Evolutionary conservation across 1,140 invertebrate genomes (phyloP).

Genomic region (Teleogryllus occipitalis): DNA sequence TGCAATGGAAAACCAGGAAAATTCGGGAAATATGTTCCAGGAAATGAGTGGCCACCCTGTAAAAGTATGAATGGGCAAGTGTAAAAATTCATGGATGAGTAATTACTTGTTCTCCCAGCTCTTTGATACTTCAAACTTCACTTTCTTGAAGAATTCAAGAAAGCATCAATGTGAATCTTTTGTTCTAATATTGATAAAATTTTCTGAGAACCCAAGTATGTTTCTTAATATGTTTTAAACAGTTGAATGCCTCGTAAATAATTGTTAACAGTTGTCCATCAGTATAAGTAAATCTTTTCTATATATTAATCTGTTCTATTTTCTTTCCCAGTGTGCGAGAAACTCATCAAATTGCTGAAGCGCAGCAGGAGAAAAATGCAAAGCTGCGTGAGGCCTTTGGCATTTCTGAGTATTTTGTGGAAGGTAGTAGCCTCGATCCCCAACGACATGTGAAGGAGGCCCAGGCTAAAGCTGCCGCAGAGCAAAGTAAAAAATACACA

Average conservation of each 20-base stretch:
- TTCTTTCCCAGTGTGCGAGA: conserved; percentile 68
- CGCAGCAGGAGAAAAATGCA: conserved; percentile 93
- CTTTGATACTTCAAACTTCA: no score
- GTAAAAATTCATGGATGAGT: no score
- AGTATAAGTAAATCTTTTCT: background rate
- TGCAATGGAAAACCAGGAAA: no score
- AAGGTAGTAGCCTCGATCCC: conserved; percentile 86
- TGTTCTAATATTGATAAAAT: no score
- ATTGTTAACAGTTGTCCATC: background rate
- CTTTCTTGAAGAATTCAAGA: no score
- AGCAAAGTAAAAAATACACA: conserved; percentile 48
- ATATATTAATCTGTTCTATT: conserved; percentile 20
- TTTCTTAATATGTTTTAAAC: background rate
- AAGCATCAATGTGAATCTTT: no score
- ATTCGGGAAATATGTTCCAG: no score
- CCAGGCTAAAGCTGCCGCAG: conserved; percentile 46
- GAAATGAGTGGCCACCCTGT: no score
- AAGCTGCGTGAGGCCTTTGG: conserved; percentile 88
- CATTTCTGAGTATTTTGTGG: conserved; percentile 86
- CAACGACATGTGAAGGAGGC: conserved; percentile 72
- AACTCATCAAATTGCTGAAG: conserved; percentile 90
- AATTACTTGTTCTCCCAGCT: no score
- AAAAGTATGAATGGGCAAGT: no score
- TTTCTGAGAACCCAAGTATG: no score
- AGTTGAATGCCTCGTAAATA: conserved; percentile 10